These are phyloP conservation scores for Sphenodon punctatus DNA, from an alignment of 2,797 vertebrate genomes.

Conservation along the genomic window DNA sequence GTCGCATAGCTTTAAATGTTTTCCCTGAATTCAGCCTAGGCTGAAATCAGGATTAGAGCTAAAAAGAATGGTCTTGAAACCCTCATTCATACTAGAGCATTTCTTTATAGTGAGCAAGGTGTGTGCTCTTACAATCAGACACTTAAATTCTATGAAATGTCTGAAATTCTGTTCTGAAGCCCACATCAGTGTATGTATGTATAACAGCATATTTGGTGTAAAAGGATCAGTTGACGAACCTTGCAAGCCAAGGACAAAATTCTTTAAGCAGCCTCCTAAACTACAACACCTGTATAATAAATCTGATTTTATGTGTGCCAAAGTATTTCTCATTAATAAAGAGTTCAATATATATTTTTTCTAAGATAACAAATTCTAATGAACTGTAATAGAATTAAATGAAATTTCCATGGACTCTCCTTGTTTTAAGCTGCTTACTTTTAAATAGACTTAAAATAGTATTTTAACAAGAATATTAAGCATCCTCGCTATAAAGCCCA, in stretches of 20 bases:
- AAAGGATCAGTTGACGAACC: slow-evolving; percentile 44
- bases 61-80: slow-evolving; percentile 30
- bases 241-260: slow-evolving; percentile 17
- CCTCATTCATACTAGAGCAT: background rate
- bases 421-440: no score
- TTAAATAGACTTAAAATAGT: no score
- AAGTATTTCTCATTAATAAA: slow-evolving; percentile 11
- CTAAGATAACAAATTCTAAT: background rate
- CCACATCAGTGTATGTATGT: slow-evolving; percentile 23
- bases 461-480: no score
- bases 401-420: background rate
- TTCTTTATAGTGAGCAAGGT: slow-evolving; percentile 5
- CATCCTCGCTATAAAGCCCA: no score
- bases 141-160: slow-evolving; percentile 4
- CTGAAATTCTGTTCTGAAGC: slow-evolving; percentile 36
- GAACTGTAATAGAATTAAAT: slow-evolving; percentile 14
- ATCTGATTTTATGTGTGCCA: background rate
- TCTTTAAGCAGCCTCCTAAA: slow-evolving; percentile 48
- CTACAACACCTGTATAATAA: slow-evolving; percentile 8
- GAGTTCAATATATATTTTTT: slow-evolving; percentile 26
- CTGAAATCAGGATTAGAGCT: no score
- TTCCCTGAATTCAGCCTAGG: no score
- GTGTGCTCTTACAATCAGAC: background rate
- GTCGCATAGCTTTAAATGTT: no score
- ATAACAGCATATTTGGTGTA: slow-evolving; percentile 46